Evolutionary conservation across 2,113 vertebrate genomes (phyloP).

Genomic region (Pithys albifrons): DNA sequence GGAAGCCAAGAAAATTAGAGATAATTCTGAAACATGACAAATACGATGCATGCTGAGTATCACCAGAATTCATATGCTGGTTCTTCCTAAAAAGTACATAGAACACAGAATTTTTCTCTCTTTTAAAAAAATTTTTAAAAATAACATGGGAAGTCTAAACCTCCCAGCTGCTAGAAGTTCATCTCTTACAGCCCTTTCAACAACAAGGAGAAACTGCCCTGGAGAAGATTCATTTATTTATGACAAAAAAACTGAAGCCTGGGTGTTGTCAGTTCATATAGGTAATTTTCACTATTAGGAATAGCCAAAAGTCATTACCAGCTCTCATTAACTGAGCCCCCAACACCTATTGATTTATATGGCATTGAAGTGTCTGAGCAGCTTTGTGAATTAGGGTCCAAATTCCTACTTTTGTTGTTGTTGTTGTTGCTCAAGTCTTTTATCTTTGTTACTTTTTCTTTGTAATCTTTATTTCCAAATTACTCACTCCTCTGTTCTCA

Average conservation of each 20-base stretch:
- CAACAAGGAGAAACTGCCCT: not conserved
- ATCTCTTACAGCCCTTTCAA: not conserved
- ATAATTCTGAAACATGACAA: constrained; percentile 12
- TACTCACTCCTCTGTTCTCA: not conserved
- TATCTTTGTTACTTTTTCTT: not conserved
- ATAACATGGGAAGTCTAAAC: not conserved
- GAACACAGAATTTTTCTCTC: not conserved
- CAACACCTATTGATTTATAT: not conserved
- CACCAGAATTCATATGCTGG: not conserved
- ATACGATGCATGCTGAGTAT: not conserved
- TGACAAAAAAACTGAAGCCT: not conserved
- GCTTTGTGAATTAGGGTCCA: not conserved
- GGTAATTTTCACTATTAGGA: not conserved
- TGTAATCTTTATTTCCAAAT: not conserved
- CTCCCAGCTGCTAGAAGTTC: not conserved
- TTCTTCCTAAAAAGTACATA: not conserved
- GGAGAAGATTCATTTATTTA: not conserved
- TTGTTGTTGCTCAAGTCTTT: not conserved
- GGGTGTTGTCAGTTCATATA: not conserved
- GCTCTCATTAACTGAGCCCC: not conserved
- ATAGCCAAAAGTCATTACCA: not conserved
- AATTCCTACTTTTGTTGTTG: not conserved
- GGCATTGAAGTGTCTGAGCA: not conserved
- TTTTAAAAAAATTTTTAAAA: not conserved
- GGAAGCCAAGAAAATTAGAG: constrained; percentile 39